These are phyloP conservation scores for Cyprinella venusta DNA, from an alignment of 2,797 vertebrate genomes.

Conservation along the genomic window DNA sequence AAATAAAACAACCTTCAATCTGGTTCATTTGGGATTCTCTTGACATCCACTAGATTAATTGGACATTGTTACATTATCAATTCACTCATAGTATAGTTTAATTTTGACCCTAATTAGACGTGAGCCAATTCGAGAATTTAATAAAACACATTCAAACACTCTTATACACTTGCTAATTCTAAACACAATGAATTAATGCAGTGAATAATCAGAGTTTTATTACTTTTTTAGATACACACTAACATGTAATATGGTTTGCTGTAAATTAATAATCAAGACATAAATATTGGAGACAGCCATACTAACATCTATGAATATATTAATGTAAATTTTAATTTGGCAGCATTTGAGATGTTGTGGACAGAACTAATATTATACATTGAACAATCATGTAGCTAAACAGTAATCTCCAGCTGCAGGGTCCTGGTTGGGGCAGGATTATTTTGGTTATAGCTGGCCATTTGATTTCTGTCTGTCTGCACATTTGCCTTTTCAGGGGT, in stretches of 20 bases:
- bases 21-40: background rate
- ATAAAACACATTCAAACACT: background rate
- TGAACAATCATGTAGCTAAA: constrained; percentile 77
- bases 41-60: background rate
- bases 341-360: constrained; percentile 59
- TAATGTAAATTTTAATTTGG: constrained; percentile 70
- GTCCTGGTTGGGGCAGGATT: constrained; percentile 68
- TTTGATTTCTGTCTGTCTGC: constrained; percentile 81
- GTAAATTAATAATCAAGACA: constrained; percentile 27
- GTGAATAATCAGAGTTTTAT: background rate
- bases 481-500: constrained; percentile 77
- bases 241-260: constrained; percentile 42
- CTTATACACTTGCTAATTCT: background rate
- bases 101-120: background rate
- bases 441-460: constrained; percentile 74
- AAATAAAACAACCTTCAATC: background rate
- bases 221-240: constrained; percentile 28
- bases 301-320: constrained; percentile 52
- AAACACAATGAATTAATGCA: background rate
- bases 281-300: constrained; percentile 27
- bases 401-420: constrained; percentile 79
- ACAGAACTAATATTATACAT: constrained; percentile 70
- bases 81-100: too few species aligned
- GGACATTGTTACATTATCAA: background rate
- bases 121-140: background rate